These are phyloP conservation scores for Cephalopterus ornatus DNA, from an alignment of 2,113 vertebrate genomes.

Conservation along the genomic window DNA sequence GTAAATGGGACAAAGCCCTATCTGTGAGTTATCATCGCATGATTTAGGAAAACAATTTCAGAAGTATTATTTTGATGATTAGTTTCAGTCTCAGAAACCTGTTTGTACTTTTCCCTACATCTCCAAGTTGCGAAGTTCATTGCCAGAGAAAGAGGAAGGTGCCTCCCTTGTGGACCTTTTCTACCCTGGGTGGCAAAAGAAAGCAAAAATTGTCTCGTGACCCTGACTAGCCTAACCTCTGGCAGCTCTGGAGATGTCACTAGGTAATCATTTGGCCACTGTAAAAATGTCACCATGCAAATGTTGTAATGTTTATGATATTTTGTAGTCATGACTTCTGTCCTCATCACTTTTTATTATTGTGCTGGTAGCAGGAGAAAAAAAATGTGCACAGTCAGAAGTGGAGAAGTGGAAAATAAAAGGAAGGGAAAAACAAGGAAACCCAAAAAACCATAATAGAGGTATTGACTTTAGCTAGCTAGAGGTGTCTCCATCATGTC, in stretches of 20 bases:
- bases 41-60: not conserved
- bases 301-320: not conserved
- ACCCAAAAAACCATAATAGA: not conserved
- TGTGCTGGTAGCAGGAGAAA: not conserved
- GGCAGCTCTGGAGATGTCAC: not conserved
- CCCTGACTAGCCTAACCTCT: not conserved
- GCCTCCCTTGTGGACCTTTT: not conserved
- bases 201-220: not conserved
- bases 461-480: not conserved
- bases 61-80: not conserved
- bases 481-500: not conserved
- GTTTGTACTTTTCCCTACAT: not conserved
- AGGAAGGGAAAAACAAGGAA: not conserved
- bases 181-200: not conserved
- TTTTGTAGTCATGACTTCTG: not conserved
- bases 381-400: not conserved
- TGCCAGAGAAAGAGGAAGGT: not conserved
- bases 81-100: not conserved
- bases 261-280: not conserved
- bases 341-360: not conserved
- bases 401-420: not conserved
- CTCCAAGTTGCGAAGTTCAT: not conserved
- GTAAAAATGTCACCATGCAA: not conserved
- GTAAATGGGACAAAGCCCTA: not conserved
- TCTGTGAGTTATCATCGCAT: not conserved